Percentiles rank a stretch among this genome's conserved stretches.
phyloP scores from a whole-genome alignment of 2,113 vertebrate genomes.

The Romanogobio albipinnatus region DNA sequence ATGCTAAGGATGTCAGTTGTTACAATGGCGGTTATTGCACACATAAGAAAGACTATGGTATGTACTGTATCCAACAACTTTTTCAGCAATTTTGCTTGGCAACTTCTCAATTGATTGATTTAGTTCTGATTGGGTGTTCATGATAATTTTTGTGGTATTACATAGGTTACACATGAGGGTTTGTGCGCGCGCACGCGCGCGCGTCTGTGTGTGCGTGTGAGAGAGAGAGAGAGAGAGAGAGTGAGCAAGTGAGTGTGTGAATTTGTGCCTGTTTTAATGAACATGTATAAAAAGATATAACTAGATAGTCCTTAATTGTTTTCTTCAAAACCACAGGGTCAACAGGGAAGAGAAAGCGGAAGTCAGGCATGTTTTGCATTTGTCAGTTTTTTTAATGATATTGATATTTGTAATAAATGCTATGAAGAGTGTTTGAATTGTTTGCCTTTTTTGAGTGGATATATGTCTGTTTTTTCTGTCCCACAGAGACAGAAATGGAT shows the following conservation, averaged over 20 bases:
- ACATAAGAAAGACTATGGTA: neutral
- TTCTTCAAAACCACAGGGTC: neutral
- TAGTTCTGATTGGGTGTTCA: neutral
- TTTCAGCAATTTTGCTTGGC: neutral
- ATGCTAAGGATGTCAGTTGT: neutral
- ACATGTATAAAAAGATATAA: neutral
- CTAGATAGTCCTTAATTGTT: no score
- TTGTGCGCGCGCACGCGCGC: no score
- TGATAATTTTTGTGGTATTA: no score
- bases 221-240: no score
- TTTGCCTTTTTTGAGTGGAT: neutral
- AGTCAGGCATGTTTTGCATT: neutral
- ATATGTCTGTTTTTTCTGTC: neutral
- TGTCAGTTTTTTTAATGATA: neutral
- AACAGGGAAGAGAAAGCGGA: neutral
- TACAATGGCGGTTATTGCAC: neutral
- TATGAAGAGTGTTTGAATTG: neutral
- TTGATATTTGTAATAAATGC: neutral
- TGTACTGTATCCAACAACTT: neutral
- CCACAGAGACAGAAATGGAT: neutral
- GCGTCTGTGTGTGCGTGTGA: no score
- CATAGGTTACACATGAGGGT: no score
- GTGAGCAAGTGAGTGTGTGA: neutral
- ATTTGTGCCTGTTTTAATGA: neutral
- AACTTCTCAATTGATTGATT: neutral